Percentiles rank a stretch among this genome's conserved stretches.
Conservation (phyloP, 2,888 invertebrate genomes). For the Tortrix viridana region DNA sequence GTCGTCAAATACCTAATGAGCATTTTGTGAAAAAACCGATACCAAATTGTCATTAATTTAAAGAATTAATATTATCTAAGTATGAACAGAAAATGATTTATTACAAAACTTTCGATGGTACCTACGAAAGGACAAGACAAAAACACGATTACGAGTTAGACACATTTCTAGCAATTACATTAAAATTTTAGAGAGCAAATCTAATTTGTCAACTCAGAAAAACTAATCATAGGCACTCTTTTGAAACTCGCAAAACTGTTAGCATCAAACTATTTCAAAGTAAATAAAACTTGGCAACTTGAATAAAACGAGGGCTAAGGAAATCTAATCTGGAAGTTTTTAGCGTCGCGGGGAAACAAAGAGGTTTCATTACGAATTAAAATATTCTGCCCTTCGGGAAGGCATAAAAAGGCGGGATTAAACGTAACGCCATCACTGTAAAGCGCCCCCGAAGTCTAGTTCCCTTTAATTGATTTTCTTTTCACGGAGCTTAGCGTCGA, state of each 20-base stretch:
- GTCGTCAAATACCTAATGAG: too few relatives aligned
- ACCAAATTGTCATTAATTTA: too few relatives aligned
- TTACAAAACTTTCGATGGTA: too few relatives aligned
- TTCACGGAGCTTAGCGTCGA: slow-evolving; percentile 26
- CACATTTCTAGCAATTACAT: neutral
- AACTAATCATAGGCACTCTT: slow-evolving; percentile 4
- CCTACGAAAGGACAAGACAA: neutral
- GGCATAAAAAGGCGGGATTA: slow-evolving; percentile 34
- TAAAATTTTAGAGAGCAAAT: neutral
- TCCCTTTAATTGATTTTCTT: slow-evolving; percentile 48
- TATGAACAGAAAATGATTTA: too few relatives aligned
- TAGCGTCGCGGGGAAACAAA: slow-evolving; percentile 25
- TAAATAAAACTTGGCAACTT: slow-evolving; percentile 9
- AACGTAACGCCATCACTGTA: slow-evolving; percentile 36
- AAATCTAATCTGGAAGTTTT: slow-evolving; percentile 28
- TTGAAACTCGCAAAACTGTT: neutral
- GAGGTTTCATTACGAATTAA: slow-evolving; percentile 37
- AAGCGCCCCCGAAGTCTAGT: slow-evolving; percentile 42
- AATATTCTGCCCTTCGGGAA: slow-evolving; percentile 35
- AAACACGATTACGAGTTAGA: neutral
- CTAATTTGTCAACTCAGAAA: neutral
- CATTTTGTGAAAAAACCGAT: too few relatives aligned
- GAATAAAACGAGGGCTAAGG: slow-evolving; percentile 14
- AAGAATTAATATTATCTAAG: too few relatives aligned
- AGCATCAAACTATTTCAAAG: neutral